Conservation (phyloP, 2,113 vertebrate species). For the Caretta caretta region DNA sequence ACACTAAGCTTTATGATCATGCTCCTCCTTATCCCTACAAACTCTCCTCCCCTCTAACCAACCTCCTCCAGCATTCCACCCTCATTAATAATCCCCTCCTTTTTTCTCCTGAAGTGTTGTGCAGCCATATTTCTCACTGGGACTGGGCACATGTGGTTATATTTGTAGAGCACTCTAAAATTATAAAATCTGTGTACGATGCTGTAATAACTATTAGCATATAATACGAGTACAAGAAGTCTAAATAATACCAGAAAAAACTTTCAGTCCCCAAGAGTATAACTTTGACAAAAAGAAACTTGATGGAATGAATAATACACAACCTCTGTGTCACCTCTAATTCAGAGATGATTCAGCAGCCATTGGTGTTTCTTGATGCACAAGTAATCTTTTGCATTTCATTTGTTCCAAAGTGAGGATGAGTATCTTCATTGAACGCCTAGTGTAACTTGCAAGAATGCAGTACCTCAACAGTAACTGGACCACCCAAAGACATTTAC, state of each 20-base stretch:
- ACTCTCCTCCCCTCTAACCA: neutral
- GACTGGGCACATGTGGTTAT: neutral
- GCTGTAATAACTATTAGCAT: neutral
- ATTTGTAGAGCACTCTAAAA: neutral
- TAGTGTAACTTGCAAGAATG: neutral
- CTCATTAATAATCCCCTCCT: neutral
- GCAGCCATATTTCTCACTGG: neutral
- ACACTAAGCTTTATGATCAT: neutral
- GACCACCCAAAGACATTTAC: accelerated
- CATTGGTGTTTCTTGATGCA: neutral
- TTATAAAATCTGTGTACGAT: neutral
- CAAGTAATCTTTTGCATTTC: neutral
- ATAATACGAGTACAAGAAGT: neutral
- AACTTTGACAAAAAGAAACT: neutral
- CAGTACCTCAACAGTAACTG: accelerated
- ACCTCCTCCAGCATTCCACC: neutral
- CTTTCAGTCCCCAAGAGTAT: neutral
- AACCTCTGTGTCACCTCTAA: neutral
- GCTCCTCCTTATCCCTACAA: neutral
- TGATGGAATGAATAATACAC: neutral
- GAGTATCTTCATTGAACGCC: neutral
- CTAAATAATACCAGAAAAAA: neutral
- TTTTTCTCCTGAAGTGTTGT: neutral
- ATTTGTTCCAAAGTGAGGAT: neutral
- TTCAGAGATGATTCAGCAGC: neutral